Evolutionary conservation across 2,888 invertebrate genomes (phyloP).

Genomic region (Oscheius onirici): DNA sequence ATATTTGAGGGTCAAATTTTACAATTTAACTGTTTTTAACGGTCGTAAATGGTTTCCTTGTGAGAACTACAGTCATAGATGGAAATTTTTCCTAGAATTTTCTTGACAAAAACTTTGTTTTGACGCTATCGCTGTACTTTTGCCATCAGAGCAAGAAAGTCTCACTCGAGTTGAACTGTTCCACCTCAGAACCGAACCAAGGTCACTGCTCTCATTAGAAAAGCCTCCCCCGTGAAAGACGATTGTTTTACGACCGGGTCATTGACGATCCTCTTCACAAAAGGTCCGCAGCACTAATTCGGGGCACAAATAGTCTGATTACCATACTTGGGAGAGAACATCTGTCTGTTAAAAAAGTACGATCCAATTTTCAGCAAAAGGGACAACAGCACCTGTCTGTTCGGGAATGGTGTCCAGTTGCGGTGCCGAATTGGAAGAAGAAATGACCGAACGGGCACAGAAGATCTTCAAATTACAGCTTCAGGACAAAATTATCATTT

Average conservation of each 20-base stretch:
- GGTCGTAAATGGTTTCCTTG: no score
- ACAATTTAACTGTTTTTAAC: no score
- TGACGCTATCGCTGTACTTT: no score
- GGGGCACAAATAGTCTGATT: constrained; percentile 7
- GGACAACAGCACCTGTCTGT: constrained; percentile 4
- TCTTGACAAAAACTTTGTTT: no score
- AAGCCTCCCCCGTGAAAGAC: background rate
- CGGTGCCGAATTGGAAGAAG: constrained; percentile 10
- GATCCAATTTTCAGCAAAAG: constrained; percentile 8
- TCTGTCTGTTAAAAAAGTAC: background rate
- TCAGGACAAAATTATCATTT: constrained; percentile 24
- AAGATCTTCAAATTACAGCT: constrained; percentile 25
- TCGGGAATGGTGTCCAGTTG: constrained; percentile 14
- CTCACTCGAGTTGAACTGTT: background rate
- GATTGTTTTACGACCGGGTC: constrained; percentile 22
- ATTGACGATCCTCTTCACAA: background rate
- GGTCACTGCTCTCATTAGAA: constrained; percentile 1
- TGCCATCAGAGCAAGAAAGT: no score
- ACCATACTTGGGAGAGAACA: background rate
- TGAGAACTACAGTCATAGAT: no score
- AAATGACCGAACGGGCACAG: constrained; percentile 21
- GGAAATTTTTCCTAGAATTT: no score
- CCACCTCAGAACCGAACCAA: background rate
- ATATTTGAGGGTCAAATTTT: no score
- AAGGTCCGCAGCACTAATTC: background rate